Evolutionary conservation across 2,113 vertebrate genomes (phyloP), one percentile per base, ranked within the genome.

Genomic region (Cyanocitta stelleri): DNA sequence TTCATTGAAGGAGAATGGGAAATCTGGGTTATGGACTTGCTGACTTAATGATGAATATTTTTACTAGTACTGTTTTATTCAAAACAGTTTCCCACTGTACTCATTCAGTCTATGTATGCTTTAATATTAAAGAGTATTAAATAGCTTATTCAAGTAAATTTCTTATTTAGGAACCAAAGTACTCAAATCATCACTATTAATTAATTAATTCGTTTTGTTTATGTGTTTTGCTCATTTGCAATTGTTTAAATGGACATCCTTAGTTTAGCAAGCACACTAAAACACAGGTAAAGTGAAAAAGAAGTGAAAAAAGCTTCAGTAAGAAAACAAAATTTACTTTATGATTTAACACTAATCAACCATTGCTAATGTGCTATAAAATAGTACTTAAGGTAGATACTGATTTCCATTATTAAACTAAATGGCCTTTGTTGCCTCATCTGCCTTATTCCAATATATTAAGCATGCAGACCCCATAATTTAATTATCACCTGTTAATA

Each of bases 401-500:
- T 63, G 80, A 90, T 90, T 95, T 89, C 78, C 90, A 44, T 97
- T 97, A 97, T 96, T 98, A 94, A 97, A 97, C 89, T 92, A 97
- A 97, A 97, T 96, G 85, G 81, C 87, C 95, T 97, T 92, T 92
- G 90, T 97, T 97, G 76, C 87, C 80, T 97, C 91, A 91, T 90
- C 94, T 97, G 71, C 93, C 87, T 97, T 95, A 95, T 83, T 96
- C 61, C 93, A 95, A 86, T 86, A 93, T 95, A 96, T 96, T 97
- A 96, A 92, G 62, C 82, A 97, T 96, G 84, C 88, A 97, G 94
- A 96, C 97, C 82, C 92, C 83, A 96, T 96, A 94, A 97, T 98
- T 98, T 97, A 97, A 97, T 98, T 98, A 97, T 96, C 95, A 97
- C 95, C 93, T 98, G 91, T 96, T 98, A 97, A 97, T 97, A 97